These are phyloP conservation scores for Trypoxylon attenuatum DNA, from an alignment of 2,888 invertebrate genomes.

Conservation along the genomic window DNA sequence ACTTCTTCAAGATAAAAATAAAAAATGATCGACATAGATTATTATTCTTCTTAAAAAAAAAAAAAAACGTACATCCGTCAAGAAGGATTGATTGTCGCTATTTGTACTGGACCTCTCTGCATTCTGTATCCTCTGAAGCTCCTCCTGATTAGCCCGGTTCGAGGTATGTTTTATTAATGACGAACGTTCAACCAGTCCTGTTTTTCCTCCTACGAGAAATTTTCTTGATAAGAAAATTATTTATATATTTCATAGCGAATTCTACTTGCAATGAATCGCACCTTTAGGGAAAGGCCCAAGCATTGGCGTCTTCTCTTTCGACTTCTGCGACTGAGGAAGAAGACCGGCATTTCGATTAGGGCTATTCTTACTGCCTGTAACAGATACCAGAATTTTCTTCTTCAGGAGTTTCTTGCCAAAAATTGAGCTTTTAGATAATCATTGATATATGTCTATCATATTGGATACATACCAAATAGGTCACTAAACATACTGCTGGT, in stretches of 20 bases:
- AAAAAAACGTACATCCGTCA: slow-evolving; percentile 89
- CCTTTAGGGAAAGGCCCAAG: slow-evolving; percentile 88
- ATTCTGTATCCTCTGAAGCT: slow-evolving; percentile 81
- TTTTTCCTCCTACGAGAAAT: slow-evolving; percentile 75
- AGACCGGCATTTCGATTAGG: slow-evolving; percentile 70
- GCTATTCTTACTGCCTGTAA: slow-evolving; percentile 71
- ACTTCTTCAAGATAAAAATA: no score
- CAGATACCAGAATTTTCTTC: no score
- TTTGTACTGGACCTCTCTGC: slow-evolving; percentile 85
- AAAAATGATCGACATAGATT: no score
- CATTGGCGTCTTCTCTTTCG: slow-evolving; percentile 76
- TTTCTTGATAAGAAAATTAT: no score
- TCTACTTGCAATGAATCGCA: slow-evolving; percentile 9
- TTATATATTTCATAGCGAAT: no score
- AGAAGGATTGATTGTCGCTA: slow-evolving; percentile 93
- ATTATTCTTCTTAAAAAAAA: no score
- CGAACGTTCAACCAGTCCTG: slow-evolving; percentile 91
- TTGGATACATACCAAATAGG: slow-evolving; percentile 82
- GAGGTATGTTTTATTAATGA: slow-evolving; percentile 90
- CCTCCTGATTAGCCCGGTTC: slow-evolving; percentile 81
- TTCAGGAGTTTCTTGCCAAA: background rate
- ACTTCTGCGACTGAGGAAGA: slow-evolving; percentile 75
- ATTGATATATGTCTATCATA: background rate
- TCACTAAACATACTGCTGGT: slow-evolving; percentile 96
- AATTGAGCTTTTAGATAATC: no score